Evolutionary conservation across 2,888 invertebrate species (phyloP).

Genomic region (Drosophila mettleri): DNA sequence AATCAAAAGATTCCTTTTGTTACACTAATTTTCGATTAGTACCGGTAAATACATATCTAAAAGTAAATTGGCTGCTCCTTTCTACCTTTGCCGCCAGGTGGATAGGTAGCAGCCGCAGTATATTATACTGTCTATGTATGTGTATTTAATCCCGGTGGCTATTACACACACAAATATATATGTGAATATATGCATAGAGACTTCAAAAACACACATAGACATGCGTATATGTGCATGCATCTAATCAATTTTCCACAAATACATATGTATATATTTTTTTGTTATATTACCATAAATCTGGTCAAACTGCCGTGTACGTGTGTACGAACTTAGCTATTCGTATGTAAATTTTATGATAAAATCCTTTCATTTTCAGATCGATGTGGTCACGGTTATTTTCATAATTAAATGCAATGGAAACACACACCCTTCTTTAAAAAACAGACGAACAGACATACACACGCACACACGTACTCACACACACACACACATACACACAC

Average conservation of each 20-base stretch:
- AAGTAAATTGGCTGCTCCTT: not conserved
- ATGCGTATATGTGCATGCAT: constrained; percentile 15
- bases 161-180: not conserved
- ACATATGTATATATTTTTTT: not conserved
- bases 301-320: constrained; percentile 27
- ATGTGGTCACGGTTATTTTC: constrained; percentile 14
- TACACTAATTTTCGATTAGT: constrained; percentile 10
- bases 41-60: not conserved
- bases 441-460: constrained; percentile 2
- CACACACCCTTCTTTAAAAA: constrained; percentile 30
- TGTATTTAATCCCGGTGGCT: constrained; percentile 2
- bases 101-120: not conserved
- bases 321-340: constrained; percentile 16
- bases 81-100: not conserved
- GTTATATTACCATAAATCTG: constrained; percentile 20
- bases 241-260: constrained; percentile 5
- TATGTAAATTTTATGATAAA: constrained; percentile 11
- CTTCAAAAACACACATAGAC: constrained; percentile 6
- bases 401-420: constrained; percentile 19
- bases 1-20: not conserved
- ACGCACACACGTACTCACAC: too few species aligned
- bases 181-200: not conserved
- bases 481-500: not conserved
- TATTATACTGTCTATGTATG: not conserved
- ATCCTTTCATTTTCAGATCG: constrained; percentile 23